Evolutionary conservation across 2,113 vertebrate genomes (phyloP).

Genomic region (Pygoscelis antarcticus): DNA sequence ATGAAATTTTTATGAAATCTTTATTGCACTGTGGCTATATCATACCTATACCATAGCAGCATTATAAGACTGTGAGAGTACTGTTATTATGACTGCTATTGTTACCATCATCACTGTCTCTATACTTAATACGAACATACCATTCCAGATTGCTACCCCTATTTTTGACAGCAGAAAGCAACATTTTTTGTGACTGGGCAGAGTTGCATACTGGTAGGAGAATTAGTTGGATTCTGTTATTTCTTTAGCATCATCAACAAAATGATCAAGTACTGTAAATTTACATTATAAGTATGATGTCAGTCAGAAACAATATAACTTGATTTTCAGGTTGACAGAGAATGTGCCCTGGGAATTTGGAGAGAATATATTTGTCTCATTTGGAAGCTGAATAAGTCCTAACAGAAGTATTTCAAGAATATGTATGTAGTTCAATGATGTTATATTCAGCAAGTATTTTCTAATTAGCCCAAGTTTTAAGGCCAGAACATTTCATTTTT

Average conservation of each 20-base stretch:
- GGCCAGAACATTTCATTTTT: neutral
- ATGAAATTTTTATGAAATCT: neutral
- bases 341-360: neutral
- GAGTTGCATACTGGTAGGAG: neutral
- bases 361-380: neutral
- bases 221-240: neutral
- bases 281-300: constrained; percentile 29
- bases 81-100: neutral
- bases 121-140: neutral
- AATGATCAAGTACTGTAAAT: constrained; percentile 8
- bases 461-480: constrained; percentile 3
- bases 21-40: neutral
- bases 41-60: neutral
- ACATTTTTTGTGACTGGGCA: neutral
- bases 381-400: constrained; percentile 8
- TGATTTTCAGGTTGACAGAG: constrained; percentile 22
- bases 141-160: neutral
- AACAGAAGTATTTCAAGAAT: constrained; percentile 19
- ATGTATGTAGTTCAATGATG: neutral
- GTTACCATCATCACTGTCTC: neutral
- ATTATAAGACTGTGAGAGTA: neutral
- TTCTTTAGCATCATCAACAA: constrained; percentile 8
- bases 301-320: constrained; percentile 8
- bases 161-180: neutral
- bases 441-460: constrained; percentile 6